Evolutionary conservation across 2,113 vertebrate genomes (phyloP).

Genomic region (Struthidea cinerea): DNA sequence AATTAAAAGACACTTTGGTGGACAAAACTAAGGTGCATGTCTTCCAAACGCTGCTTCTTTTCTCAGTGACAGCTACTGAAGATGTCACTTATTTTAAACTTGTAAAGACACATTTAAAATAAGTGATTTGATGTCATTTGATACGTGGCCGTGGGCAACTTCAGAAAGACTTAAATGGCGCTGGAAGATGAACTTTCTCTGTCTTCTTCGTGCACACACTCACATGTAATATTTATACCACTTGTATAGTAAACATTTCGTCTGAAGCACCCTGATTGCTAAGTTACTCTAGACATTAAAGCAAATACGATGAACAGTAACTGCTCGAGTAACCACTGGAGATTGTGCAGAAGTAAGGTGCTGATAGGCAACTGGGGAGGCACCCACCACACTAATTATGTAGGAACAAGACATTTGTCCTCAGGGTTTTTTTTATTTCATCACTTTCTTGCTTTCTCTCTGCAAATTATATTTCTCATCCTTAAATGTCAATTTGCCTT

Average conservation of each 20-base stretch:
- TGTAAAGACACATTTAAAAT: background rate
- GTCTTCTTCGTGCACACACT: background rate
- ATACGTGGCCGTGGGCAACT: background rate
- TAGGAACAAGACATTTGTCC: conserved; percentile 53
- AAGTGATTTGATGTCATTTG: background rate
- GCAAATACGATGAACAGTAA: conserved; percentile 47
- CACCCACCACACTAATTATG: conserved; percentile 52
- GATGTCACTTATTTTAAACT: too few species aligned
- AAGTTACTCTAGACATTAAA: conserved; percentile 44
- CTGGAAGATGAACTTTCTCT: background rate
- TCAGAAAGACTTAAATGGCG: conserved; percentile 8
- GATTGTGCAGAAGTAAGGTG: conserved; percentile 55
- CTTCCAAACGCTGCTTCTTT: background rate
- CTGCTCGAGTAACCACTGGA: conserved; percentile 48
- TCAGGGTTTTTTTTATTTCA: conserved; percentile 21
- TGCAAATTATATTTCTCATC: background rate
- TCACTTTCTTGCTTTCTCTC: conserved; percentile 15
- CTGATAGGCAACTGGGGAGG: conserved; percentile 47
- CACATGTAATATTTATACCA: background rate
- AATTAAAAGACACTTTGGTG: background rate
- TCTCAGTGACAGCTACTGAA: background rate
- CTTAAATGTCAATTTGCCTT: conserved; percentile 52
- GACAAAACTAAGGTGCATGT: background rate
- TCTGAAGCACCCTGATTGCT: conserved; percentile 48
- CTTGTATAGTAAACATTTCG: conserved; percentile 38